These are phyloP conservation scores for Poecilia picta DNA, from an alignment of 2,797 vertebrate species.

Conservation along the genomic window DNA sequence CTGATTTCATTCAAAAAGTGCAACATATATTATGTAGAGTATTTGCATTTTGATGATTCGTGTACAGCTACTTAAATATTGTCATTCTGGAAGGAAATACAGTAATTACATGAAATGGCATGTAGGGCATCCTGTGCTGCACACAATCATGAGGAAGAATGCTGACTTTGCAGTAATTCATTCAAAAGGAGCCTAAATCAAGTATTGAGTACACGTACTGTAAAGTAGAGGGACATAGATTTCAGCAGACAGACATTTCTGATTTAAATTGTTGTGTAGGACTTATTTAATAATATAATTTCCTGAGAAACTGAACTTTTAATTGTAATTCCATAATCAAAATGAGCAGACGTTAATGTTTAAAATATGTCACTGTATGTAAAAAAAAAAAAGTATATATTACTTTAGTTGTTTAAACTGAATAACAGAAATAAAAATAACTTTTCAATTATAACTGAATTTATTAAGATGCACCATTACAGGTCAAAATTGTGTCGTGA, in stretches of 20 bases:
- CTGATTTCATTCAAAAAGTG: neutral
- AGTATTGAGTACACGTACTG: neutral
- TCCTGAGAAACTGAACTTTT: neutral
- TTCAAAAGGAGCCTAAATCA: neutral
- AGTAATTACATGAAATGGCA: neutral
- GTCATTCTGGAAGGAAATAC: too few relatives aligned
- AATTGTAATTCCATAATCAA: neutral
- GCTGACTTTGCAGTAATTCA: neutral
- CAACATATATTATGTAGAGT: neutral
- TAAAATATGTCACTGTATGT: neutral
- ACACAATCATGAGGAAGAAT: neutral
- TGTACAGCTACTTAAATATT: neutral
- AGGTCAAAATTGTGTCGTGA: neutral
- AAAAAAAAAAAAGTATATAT: too few relatives aligned
- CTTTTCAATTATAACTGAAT: neutral
- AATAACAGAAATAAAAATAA: neutral
- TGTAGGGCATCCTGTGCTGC: neutral
- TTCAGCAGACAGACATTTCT: neutral
- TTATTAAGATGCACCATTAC: neutral
- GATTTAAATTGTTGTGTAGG: neutral
- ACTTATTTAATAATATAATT: neutral
- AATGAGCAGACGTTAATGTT: neutral
- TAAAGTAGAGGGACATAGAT: neutral
- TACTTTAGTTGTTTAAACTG: neutral
- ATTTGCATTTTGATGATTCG: neutral